A percentile compares a stretch with the other conserved stretches of the same genome.
Conservation (phyloP, 2,113 vertebrate genomes). For the Triplophysa dalaica region DNA sequence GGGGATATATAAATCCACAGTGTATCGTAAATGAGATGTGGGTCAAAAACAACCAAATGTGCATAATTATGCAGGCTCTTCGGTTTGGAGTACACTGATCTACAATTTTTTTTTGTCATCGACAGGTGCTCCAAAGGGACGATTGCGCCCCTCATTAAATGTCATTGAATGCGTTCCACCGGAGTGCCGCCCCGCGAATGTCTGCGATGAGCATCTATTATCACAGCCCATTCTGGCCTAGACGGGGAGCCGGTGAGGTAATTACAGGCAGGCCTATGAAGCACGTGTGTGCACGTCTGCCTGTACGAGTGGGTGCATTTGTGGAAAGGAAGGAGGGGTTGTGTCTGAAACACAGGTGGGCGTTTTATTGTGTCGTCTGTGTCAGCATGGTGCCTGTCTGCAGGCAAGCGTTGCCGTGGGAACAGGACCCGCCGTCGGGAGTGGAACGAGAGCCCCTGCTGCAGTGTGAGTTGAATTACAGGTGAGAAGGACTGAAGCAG, state of each 20-base stretch:
- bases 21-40: constrained; percentile 56
- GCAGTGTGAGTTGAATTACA: constrained; percentile 51
- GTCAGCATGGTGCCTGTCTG: constrained; percentile 52
- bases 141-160: constrained; percentile 65
- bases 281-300: constrained; percentile 16
- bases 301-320: constrained; percentile 17
- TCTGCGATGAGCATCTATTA: constrained; percentile 53
- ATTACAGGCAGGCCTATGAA: constrained; percentile 66
- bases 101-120: constrained; percentile 34
- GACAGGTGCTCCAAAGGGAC: constrained; percentile 58
- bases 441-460: constrained; percentile 36
- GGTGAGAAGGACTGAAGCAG: constrained; percentile 40
- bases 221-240: constrained; percentile 35
- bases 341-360: constrained; percentile 55
- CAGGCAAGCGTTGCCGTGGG: constrained; percentile 56
- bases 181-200: constrained; percentile 28
- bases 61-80: constrained; percentile 59
- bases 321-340: constrained; percentile 24
- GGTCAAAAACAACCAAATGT: constrained; percentile 67
- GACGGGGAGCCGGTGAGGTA: constrained; percentile 59
- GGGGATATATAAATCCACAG: constrained; percentile 58
- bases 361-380: constrained; percentile 60
- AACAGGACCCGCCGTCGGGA: constrained; percentile 49
- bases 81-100: constrained; percentile 46
- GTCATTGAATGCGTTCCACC: constrained; percentile 56